Percentiles rank a stretch among this genome's conserved stretches.
These are phyloP conservation scores for Orthonyx spaldingii DNA, from an alignment of 2,113 vertebrate species.

Conservation along the genomic window DNA sequence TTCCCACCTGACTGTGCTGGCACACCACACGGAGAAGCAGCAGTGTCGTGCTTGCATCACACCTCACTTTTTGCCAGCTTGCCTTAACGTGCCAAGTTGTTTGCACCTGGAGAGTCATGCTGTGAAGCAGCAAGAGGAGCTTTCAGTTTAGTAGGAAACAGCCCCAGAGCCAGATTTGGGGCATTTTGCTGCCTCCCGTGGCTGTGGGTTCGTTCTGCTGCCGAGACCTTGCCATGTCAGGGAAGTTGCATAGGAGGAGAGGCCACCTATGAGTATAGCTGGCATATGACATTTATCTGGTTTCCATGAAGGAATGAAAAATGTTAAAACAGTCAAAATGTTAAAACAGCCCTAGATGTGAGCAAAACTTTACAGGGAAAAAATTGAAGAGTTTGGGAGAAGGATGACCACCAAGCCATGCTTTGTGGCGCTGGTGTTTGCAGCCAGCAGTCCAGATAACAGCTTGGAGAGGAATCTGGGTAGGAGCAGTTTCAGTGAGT, in stretches of 20 bases:
- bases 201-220: background rate
- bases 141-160: background rate
- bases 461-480: background rate
- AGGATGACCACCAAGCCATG: background rate
- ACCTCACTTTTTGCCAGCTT: background rate
- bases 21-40: background rate
- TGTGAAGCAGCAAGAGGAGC: rapidly evolving
- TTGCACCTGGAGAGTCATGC: background rate
- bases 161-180: background rate
- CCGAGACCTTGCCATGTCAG: background rate
- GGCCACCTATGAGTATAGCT: background rate
- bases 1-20: background rate
- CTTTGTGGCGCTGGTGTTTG: rapidly evolving
- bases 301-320: background rate
- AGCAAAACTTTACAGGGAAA: background rate
- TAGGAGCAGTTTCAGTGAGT: background rate
- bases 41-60: rapidly evolving
- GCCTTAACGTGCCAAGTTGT: rapidly evolving
- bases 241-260: background rate
- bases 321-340: background rate
- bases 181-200: rapidly evolving
- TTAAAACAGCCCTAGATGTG: background rate
- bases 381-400: background rate
- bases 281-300: background rate
- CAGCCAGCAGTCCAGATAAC: background rate